Conservation (phyloP, 2,888 invertebrate genomes). For the Hirtodrosophila alboralis region DNA sequence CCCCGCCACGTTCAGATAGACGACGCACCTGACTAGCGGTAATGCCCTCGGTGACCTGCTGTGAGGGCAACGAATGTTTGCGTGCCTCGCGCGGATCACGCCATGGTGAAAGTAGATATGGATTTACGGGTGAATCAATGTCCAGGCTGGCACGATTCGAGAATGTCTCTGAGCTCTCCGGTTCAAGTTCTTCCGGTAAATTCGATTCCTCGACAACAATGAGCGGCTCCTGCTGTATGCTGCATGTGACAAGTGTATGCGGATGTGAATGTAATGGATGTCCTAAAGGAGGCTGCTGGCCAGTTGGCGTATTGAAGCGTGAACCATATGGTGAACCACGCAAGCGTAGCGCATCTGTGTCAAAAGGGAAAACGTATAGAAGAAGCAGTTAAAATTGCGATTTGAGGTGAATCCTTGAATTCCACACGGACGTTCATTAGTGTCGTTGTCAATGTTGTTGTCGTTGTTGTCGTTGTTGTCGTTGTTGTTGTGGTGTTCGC, state of each 20-base stretch:
- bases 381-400: constrained; percentile 12
- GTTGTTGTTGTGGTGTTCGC: constrained; percentile 12
- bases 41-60: constrained; percentile 92
- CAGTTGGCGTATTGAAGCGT: no score
- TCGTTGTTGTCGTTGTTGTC: constrained; percentile 4
- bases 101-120: constrained; percentile 92
- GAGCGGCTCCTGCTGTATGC: constrained; percentile 88
- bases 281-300: no score
- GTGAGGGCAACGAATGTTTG: constrained; percentile 93
- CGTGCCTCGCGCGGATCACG: constrained; percentile 89
- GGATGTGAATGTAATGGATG: constrained; percentile 34
- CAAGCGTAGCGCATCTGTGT: constrained; percentile 85
- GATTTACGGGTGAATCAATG: constrained; percentile 91
- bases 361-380: constrained; percentile 1
- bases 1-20: constrained; percentile 91
- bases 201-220: constrained; percentile 93
- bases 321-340: constrained; percentile 89
- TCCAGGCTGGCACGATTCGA: constrained; percentile 88
- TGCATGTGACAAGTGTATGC: constrained; percentile 18
- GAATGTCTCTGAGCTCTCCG: constrained; percentile 84
- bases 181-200: constrained; percentile 88
- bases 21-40: constrained; percentile 94
- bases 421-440: constrained; percentile 44
- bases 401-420: constrained; percentile 18
- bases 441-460: constrained; percentile 9